phyloP scores from a whole-genome alignment of 1,140 invertebrate species.

The Lucilia cuprina region DNA sequence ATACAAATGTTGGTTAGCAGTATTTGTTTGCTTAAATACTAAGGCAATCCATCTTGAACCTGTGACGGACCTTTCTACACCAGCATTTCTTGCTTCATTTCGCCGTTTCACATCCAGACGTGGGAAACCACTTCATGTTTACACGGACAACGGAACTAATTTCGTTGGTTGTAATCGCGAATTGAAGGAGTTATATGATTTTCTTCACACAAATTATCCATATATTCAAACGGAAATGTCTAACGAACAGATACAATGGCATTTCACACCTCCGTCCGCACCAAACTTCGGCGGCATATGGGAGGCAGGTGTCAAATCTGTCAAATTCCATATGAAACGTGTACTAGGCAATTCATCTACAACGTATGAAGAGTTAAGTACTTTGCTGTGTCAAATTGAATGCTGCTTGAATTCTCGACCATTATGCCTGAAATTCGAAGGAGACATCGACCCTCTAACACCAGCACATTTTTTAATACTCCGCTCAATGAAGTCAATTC shows the following conservation, averaged over 20 bases:
- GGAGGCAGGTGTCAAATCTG: slow-evolving; percentile 48
- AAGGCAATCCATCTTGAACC: slow-evolving; percentile 56
- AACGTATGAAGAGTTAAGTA: slow-evolving; percentile 48
- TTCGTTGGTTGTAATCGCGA: slow-evolving; percentile 36
- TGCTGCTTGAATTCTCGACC: slow-evolving; percentile 53
- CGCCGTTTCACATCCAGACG: slow-evolving; percentile 52
- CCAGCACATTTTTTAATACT: slow-evolving; percentile 53
- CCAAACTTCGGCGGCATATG: slow-evolving; percentile 49
- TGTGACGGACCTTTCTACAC: slow-evolving; percentile 49
- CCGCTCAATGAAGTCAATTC: slow-evolving; percentile 34
- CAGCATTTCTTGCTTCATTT: slow-evolving; percentile 51
- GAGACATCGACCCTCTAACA: slow-evolving; percentile 52
- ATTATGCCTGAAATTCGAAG: slow-evolving; percentile 44
- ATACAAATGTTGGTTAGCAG: neutral
- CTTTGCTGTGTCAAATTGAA: slow-evolving; percentile 48
- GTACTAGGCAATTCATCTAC: slow-evolving; percentile 7
- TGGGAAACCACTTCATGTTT: slow-evolving; percentile 39
- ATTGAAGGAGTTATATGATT: slow-evolving; percentile 10
- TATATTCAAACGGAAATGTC: neutral
- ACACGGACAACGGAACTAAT: slow-evolving; percentile 45
- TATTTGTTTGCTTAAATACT: slow-evolving; percentile 50
- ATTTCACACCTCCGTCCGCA: slow-evolving; percentile 37
- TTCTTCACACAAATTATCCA: neutral
- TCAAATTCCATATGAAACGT: slow-evolving; percentile 45
- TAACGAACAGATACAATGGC: neutral